Conservation (phyloP, 2,113 vertebrate genomes). For the Pithys albifrons region DNA sequence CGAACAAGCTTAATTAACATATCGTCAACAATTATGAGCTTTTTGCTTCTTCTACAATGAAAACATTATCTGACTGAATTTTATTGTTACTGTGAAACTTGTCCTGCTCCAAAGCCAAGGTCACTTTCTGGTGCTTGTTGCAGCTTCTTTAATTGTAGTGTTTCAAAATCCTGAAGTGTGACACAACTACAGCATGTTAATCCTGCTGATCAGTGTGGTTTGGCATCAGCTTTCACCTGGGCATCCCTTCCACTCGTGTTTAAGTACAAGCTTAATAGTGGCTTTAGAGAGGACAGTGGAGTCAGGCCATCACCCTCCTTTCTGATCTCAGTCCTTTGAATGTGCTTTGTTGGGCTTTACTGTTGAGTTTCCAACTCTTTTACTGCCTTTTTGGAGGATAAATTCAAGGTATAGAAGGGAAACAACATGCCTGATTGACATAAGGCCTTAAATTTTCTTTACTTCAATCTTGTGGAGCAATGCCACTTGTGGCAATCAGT, state of each 20-base stretch:
- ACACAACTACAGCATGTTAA: neutral
- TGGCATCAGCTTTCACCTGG: neutral
- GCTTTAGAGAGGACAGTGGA: neutral
- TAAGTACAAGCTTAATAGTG: neutral
- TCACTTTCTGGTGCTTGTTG: neutral
- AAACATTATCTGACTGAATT: neutral
- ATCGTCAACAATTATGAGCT: neutral
- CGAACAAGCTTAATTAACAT: conserved; percentile 38
- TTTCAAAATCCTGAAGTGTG: neutral
- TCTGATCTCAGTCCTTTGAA: neutral
- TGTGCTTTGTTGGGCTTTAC: neutral
- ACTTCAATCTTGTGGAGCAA: neutral
- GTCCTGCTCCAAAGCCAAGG: too few relatives aligned
- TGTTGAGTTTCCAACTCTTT: neutral
- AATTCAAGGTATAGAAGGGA: neutral
- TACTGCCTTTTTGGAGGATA: neutral
- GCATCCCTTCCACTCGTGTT: neutral
- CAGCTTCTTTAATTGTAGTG: neutral
- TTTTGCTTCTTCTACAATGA: neutral
- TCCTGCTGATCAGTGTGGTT: neutral
- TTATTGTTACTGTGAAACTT: neutral
- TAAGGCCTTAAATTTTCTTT: neutral
- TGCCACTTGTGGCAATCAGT: fast-evolving
- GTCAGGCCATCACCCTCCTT: neutral
- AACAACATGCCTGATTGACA: fast-evolving